Evolutionary conservation across 2,888 invertebrate species (phyloP).

Genomic region (Acrobasis consociella): DNA sequence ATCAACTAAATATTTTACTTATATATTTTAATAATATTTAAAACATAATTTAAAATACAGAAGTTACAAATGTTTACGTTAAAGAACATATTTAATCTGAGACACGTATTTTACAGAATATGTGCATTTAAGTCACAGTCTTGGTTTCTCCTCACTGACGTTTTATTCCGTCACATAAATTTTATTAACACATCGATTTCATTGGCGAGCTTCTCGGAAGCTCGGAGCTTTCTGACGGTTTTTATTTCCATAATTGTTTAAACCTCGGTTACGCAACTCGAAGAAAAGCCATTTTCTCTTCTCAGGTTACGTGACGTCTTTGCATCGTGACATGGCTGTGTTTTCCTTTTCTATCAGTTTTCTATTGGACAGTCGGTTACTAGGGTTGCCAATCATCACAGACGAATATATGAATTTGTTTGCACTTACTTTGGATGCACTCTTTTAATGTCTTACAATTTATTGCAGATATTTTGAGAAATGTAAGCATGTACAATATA

Average conservation of each 20-base stretch:
- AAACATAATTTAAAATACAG: too few relatives aligned
- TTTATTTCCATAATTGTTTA: conserved; percentile 47
- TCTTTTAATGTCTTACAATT: too few relatives aligned
- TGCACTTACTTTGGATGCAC: too few relatives aligned
- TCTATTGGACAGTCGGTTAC: conserved; percentile 12
- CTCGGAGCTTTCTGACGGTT: conserved; percentile 49
- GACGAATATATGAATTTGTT: too few relatives aligned
- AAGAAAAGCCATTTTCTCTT: conserved; percentile 51
- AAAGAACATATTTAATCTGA: not conserved
- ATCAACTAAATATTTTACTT: too few relatives aligned
- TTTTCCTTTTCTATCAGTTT: conserved; percentile 34
- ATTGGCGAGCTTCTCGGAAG: conserved; percentile 51
- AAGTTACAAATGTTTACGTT: not conserved
- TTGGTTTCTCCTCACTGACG: conserved; percentile 44
- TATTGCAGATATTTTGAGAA: too few relatives aligned
- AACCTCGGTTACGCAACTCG: conserved; percentile 49
- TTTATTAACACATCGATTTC: conserved; percentile 47
- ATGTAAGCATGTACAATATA: too few relatives aligned
- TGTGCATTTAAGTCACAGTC: conserved; percentile 22
- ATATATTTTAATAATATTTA: too few relatives aligned
- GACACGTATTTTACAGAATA: not conserved
- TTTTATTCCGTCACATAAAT: conserved; percentile 43
- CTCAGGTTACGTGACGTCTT: conserved; percentile 41
- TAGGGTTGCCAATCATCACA: conserved; percentile 10
- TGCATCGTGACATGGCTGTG: conserved; percentile 36